A percentile compares a stretch with the other conserved stretches of the same genome.
Conservation (phyloP, 2,888 invertebrate genomes). For the Odontomyia ornata region DNA sequence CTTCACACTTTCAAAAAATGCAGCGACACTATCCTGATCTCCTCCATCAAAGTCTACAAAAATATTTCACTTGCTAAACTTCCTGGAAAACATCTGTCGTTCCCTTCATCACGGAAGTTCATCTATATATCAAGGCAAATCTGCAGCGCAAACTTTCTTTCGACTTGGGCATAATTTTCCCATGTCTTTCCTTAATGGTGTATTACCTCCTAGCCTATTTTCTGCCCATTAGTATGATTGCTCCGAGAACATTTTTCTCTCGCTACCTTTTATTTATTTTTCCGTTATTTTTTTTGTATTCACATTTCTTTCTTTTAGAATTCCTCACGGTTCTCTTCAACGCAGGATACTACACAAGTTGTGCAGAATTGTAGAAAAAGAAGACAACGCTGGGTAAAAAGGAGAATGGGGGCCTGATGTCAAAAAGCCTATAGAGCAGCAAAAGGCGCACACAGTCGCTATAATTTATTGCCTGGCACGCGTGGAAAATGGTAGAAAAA, state of each 20-base stretch:
- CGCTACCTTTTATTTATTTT: neutral
- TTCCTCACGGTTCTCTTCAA: neutral
- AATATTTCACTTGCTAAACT: neutral
- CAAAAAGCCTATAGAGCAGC: no score
- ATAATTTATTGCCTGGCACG: conserved; percentile 43
- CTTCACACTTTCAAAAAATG: no score
- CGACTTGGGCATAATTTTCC: neutral
- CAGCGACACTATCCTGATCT: no score
- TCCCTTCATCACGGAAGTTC: neutral
- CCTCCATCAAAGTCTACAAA: neutral
- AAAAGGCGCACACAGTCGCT: conserved; percentile 18
- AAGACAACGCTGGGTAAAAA: no score
- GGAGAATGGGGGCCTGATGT: no score
- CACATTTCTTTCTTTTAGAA: neutral
- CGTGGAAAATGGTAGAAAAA: conserved; percentile 8
- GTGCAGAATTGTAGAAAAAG: no score
- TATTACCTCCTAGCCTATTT: conserved; percentile 13
- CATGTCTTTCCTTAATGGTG: neutral
- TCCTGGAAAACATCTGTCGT: neutral
- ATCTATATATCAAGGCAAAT: neutral
- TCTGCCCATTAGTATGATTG: conserved; percentile 28
- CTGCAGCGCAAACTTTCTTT: neutral
- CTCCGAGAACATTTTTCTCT: neutral
- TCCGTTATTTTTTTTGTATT: neutral
- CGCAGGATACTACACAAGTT: neutral